These are phyloP conservation scores for Martes flavigula DNA, from an alignment of 2,797 vertebrate species.

Conservation along the genomic window DNA sequence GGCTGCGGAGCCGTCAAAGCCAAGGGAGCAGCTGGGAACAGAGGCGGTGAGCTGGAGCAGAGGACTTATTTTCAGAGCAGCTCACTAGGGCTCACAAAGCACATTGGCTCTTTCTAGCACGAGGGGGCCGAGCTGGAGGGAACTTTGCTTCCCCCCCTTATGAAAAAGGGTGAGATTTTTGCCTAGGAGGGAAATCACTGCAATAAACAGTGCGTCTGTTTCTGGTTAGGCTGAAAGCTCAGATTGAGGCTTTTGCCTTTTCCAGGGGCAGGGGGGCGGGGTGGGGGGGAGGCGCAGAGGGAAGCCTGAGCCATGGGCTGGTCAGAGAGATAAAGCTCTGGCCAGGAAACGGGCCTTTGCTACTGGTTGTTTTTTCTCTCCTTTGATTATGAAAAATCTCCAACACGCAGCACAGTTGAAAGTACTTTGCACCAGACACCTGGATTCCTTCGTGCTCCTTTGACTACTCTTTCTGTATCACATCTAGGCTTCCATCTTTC, in stretches of 20 bases:
- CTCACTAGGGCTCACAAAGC: neutral
- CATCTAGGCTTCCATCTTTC: neutral
- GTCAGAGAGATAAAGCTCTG: neutral
- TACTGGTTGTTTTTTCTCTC: neutral
- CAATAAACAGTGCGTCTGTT: neutral
- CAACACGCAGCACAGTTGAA: neutral
- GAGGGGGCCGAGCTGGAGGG: constrained; percentile 66
- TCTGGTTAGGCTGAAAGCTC: neutral
- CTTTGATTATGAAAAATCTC: neutral
- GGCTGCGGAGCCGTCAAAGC: neutral
- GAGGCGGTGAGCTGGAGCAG: constrained; percentile 71
- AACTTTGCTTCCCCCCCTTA: constrained; percentile 20
- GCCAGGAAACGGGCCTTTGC: neutral
- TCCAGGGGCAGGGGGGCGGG: rapidly evolving
- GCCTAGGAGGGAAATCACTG: neutral
- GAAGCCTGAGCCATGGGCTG: neutral
- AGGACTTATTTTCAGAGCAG: constrained; percentile 55
- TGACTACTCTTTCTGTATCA: neutral
- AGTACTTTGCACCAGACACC: neutral
- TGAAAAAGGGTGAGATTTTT: neutral
- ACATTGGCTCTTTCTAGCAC: constrained; percentile 27
- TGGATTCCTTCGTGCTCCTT: neutral
- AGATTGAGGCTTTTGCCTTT: neutral
- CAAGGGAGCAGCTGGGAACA: constrained; percentile 58
- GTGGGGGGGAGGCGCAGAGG: too few species aligned